Percentiles rank a stretch among this genome's conserved stretches.
These are phyloP conservation scores for human DNA, from an alignment of 2,113 vertebrate genomes.

Conservation along the genomic window GRCh38 chr3:180782501-180783000, in stretches of 20 bases:
- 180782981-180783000: not conserved
- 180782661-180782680: not conserved
- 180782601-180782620: not conserved
- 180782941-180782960: not conserved
- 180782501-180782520: not conserved
- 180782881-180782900: not conserved
- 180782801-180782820: no score
- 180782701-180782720: not conserved
- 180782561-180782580: not conserved
- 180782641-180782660: not conserved
- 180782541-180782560: not conserved
- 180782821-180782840: not conserved
- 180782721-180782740: not conserved
- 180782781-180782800: not conserved
- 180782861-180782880: not conserved
- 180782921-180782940: constrained; percentile 1
- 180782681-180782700: not conserved
- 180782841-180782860: not conserved
- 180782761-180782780: not conserved
- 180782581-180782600: not conserved
- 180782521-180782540: not conserved
- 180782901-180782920: not conserved
- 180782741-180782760: not conserved
- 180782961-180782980: not conserved
- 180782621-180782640: not conserved